Evolutionary conservation across 2,888 invertebrate genomes (phyloP), one percentile per base, ranked within the genome.

Genomic region (Archips xylosteana): DNA sequence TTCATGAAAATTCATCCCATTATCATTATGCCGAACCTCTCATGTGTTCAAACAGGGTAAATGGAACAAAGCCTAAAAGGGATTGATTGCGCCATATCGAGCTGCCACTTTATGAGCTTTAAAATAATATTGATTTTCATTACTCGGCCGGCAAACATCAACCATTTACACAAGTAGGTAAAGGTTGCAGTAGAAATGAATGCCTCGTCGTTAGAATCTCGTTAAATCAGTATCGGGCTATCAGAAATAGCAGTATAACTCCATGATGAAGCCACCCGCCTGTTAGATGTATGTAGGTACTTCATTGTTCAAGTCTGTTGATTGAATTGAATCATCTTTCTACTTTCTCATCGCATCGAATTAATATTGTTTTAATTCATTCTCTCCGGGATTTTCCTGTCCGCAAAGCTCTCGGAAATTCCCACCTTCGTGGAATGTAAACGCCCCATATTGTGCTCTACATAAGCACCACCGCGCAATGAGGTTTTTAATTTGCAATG

Each of bases 201-300:
- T 63, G 15, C 39, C 9, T 23, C 10, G 76, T 84, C 81, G 82
- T 84, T 83, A 83, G 82, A 82, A 83, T 76, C 64, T 76, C 82
- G 82, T 85, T 83, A 85, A 76, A 82, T 77, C 77, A 71, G 73
- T 78, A 77, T 76, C 61, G 15, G n/a, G 54, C 15, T 51, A 51
- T 51, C 10, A 51, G 49, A n/a, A n/a, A 51, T 51, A 51, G 39
- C 23, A 23, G 23, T 23, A 23, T 23, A 23, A 23, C 23, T 23
- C 23, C 23, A 23, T 23, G 23, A 23, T 23, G 23, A 1, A 23
- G 1, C 23, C 23, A 23, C 64, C 64, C 49, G 36, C 64, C 49
- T 62, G 13, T 59, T 67, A 10, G 67, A n/a, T 23, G 23, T 23
- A 23, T 67, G 42, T n/a, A n/a, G n/a, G n/a, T 23, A 39, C n/a